phyloP scores from a whole-genome alignment of 2,113 vertebrate genomes.

The Atractosteus spatula region DNA sequence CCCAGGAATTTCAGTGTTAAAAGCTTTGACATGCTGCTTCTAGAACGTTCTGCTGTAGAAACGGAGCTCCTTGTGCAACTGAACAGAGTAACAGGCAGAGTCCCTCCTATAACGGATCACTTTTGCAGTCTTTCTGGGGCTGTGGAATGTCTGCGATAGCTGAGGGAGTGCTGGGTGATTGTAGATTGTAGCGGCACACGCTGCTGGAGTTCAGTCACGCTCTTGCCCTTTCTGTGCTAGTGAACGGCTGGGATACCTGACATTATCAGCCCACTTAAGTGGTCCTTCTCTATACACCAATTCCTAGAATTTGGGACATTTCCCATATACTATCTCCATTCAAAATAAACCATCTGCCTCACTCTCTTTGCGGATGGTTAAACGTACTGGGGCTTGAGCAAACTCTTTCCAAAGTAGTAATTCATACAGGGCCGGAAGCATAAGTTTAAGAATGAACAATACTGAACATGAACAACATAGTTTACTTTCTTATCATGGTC shows the following conservation, averaged over 20 bases:
- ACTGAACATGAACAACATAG: too few species aligned
- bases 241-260: constrained; percentile 13
- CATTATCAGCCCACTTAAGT: constrained; percentile 32
- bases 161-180: constrained; percentile 40
- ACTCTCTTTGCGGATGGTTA: too few species aligned
- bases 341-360: background rate
- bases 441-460: too few species aligned
- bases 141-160: constrained; percentile 22
- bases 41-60: background rate
- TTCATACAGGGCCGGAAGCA: too few species aligned
- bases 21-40: background rate
- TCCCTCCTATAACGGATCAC: too few species aligned
- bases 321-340: background rate
- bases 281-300: constrained; percentile 20
- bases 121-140: background rate
- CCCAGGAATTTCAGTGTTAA: constrained; percentile 9
- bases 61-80: background rate
- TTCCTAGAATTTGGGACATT: constrained; percentile 20
- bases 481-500: too few species aligned
- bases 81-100: background rate
- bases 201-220: constrained; percentile 32
- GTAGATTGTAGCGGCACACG: constrained; percentile 30
- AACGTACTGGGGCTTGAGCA: too few species aligned
- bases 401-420: too few species aligned
- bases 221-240: constrained; percentile 21